Evolutionary conservation across 1,140 invertebrate species (phyloP).

Genomic region (Tribolium castaneum): DNA sequence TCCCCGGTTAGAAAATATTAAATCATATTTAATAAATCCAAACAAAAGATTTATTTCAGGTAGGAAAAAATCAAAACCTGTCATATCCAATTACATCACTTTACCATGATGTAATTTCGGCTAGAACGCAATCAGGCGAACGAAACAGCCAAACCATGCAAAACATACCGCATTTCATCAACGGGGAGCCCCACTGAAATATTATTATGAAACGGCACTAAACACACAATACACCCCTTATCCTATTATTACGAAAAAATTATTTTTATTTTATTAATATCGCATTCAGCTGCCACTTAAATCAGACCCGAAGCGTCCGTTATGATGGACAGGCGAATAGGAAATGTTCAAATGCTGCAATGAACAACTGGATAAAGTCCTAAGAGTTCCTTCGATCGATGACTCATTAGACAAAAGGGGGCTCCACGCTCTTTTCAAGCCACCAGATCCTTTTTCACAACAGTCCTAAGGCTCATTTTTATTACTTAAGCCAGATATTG

Average conservation of each 20-base stretch:
- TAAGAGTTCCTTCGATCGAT: constrained; percentile 53
- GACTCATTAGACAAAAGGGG: constrained; percentile 35
- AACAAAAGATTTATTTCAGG: constrained; percentile 44
- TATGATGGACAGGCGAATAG: constrained; percentile 53
- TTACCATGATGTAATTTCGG: neutral
- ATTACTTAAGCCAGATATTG: neutral
- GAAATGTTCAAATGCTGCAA: constrained; percentile 43
- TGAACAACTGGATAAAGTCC: constrained; percentile 46
- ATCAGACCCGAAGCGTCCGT: constrained; percentile 2
- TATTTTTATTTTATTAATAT: constrained; percentile 15
- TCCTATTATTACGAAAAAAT: constrained; percentile 21
- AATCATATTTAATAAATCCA: constrained; percentile 52
- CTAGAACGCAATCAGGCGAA: constrained; percentile 20
- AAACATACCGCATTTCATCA: constrained; percentile 54
- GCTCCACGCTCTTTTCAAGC: constrained; percentile 12
- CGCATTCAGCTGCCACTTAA: constrained; percentile 25
- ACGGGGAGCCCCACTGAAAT: neutral
- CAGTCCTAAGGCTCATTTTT: neutral
- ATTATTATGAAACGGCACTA: constrained; percentile 11
- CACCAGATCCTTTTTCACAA: neutral
- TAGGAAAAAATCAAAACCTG: constrained; percentile 37
- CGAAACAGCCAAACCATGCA: constrained; percentile 41
- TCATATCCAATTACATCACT: constrained; percentile 51
- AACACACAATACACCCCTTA: constrained; percentile 8
- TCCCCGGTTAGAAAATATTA: constrained; percentile 46